Evolutionary conservation across 2,113 vertebrate species (phyloP).

Genomic region (Ammodytes dubius): DNA sequence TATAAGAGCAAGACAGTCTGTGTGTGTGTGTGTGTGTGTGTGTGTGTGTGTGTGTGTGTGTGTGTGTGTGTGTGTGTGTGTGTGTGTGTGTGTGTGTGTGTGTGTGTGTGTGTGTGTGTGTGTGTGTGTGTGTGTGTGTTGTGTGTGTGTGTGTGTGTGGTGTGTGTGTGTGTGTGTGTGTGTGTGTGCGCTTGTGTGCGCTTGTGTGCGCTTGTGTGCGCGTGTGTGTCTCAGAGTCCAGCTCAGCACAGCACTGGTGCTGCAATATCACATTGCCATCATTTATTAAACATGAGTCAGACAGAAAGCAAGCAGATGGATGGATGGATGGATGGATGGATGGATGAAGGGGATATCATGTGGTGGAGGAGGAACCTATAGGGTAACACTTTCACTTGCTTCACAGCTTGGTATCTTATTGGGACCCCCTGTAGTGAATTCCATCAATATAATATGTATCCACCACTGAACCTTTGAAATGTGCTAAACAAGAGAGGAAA

Average conservation of each 20-base stretch:
- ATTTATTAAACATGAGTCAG: slow-evolving; percentile 69
- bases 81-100: neutral
- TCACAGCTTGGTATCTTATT: neutral
- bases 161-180: slow-evolving; percentile 2
- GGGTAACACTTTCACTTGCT: slow-evolving; percentile 2
- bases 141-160: neutral
- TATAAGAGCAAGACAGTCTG: neutral
- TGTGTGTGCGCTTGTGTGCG: neutral
- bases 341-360: neutral
- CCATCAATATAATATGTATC: neutral
- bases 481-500: neutral
- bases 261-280: slow-evolving; percentile 62
- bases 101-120: neutral
- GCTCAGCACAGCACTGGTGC: slow-evolving; percentile 24
- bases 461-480: neutral
- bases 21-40: neutral
- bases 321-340: neutral
- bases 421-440: neutral
- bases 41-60: neutral
- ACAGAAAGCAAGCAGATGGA: neutral
- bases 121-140: neutral
- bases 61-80: neutral
- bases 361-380: neutral
- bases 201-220: neutral
- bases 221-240: slow-evolving; percentile 29